Percentiles rank a stretch among this genome's conserved stretches.
Evolutionary conservation across 2,797 vertebrate genomes (phyloP).

Genomic region (Okamejei kenojei): DNA sequence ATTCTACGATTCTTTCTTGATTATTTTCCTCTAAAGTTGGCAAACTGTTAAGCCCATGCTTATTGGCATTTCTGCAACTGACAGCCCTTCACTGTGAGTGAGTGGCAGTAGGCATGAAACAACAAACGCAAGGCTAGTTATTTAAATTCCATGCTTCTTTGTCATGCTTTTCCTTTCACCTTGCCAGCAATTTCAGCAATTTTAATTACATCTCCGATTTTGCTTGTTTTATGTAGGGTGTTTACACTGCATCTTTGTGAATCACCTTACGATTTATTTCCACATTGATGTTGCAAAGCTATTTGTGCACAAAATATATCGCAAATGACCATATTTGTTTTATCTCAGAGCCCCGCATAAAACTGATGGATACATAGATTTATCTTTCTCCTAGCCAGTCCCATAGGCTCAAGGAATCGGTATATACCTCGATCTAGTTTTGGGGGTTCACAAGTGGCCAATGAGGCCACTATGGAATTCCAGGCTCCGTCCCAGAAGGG

Average conservation of each 20-base stretch:
- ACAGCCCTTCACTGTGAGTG: background rate
- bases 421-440: too few relatives aligned
- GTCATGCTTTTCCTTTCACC: background rate
- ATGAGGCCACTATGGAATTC: too few relatives aligned
- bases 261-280: background rate
- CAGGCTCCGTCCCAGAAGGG: too few relatives aligned
- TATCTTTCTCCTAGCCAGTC: too few relatives aligned
- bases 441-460: too few relatives aligned
- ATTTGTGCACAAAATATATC: background rate
- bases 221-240: background rate
- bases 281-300: background rate
- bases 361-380: background rate
- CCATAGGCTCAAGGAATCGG: too few relatives aligned
- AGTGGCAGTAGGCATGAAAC: too few relatives aligned
- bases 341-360: background rate
- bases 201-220: background rate
- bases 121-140: background rate
- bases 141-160: background rate
- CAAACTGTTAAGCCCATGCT: background rate
- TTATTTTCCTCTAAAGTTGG: background rate
- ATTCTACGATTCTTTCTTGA: background rate
- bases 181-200: background rate
- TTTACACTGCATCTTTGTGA: background rate
- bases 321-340: background rate
- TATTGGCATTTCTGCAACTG: background rate